These are phyloP conservation scores for Catagonus wagneri DNA, from an alignment of 2,113 vertebrate species.

Conservation along the genomic window DNA sequence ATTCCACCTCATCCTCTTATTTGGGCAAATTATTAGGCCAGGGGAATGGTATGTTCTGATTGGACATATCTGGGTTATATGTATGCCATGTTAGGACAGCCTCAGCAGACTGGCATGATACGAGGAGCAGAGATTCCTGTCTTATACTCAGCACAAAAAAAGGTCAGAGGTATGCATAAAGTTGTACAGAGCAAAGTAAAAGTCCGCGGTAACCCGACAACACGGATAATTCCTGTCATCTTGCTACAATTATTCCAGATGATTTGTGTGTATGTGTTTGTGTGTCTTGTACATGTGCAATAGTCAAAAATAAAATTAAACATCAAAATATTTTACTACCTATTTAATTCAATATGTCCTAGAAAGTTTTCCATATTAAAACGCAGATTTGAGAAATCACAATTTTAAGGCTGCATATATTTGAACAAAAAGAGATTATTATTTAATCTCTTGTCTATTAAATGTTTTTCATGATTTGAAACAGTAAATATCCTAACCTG, in stretches of 20 bases:
- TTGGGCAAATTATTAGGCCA: neutral
- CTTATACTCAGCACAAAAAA: too few species aligned
- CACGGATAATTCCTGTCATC: neutral
- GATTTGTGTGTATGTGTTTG: neutral
- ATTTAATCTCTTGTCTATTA: neutral
- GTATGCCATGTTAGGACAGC: too few species aligned
- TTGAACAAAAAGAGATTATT: neutral
- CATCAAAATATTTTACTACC: neutral
- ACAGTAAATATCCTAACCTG: neutral
- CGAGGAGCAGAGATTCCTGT: too few species aligned
- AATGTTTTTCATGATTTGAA: neutral
- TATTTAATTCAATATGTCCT: neutral
- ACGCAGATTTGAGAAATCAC: neutral
- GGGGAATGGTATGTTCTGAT: neutral
- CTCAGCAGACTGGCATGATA: too few species aligned
- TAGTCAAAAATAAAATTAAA: constrained; percentile 8
- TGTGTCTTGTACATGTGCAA: neutral
- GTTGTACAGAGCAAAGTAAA: neutral
- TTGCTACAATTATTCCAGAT: neutral
- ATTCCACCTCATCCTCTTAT: neutral
- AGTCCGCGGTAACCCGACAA: neutral
- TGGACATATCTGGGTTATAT: neutral
- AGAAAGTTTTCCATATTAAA: neutral
- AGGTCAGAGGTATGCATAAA: neutral
- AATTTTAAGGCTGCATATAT: neutral